Conservation (phyloP, 2,797 vertebrate genomes). For the Dallia pectoralis region DNA sequence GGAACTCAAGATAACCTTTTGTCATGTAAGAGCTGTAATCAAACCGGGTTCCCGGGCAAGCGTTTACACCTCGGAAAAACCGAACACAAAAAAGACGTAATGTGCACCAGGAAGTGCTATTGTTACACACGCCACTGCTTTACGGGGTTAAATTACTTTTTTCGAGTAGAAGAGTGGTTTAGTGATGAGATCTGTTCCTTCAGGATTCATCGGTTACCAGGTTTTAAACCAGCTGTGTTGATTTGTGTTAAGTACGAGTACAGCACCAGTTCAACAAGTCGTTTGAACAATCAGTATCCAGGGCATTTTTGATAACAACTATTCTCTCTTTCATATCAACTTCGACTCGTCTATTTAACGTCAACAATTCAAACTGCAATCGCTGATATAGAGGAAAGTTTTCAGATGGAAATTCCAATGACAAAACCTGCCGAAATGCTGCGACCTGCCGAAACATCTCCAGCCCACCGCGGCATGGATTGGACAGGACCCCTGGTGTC, state of each 20-base stretch:
- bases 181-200: neutral
- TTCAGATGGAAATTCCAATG: too few species aligned
- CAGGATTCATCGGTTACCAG: neutral
- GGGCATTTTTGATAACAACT: too few species aligned
- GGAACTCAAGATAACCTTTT: neutral
- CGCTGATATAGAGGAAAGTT: too few species aligned
- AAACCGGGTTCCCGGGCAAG: neutral
- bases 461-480: too few species aligned
- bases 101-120: neutral
- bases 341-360: too few species aligned
- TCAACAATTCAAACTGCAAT: too few species aligned
- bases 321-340: too few species aligned
- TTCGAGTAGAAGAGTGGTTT: neutral
- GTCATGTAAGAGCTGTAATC: neutral
- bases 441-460: too few species aligned
- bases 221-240: neutral
- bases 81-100: neutral
- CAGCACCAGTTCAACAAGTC: neutral
- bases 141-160: neutral
- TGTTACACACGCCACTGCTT: neutral
- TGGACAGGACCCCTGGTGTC: too few species aligned
- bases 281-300: too few species aligned
- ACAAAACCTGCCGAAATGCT: too few species aligned
- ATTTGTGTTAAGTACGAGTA: neutral
- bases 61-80: neutral